phyloP scores from a whole-genome alignment of 2,113 vertebrate genomes.

The Crotophaga sulcirostris region DNA sequence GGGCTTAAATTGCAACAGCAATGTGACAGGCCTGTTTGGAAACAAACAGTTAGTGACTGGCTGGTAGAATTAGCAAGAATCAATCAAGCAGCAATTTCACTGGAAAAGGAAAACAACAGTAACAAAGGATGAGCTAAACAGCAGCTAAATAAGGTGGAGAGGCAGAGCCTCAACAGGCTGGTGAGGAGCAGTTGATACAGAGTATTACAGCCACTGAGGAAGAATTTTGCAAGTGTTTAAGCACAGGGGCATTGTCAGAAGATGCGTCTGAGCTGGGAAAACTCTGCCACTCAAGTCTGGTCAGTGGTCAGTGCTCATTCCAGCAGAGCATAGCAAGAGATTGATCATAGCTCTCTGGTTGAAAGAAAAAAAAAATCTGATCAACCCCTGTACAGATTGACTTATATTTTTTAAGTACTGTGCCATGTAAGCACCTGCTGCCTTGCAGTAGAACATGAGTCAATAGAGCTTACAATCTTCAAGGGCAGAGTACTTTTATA shows the following conservation, averaged over 20 bases:
- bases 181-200: not conserved
- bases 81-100: not conserved
- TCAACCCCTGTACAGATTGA: not conserved
- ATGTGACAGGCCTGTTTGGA: not conserved
- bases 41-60: not conserved
- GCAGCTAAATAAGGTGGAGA: not conserved
- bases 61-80: conserved; percentile 31
- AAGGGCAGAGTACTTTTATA: not conserved
- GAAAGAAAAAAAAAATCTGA: not conserved
- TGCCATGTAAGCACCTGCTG: fast-evolving
- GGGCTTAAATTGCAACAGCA: not conserved
- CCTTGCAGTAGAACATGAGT: not conserved
- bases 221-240: not conserved
- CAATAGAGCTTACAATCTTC: not conserved
- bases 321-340: not conserved
- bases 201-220: not conserved
- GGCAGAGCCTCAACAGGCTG: not conserved
- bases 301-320: not conserved
- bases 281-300: not conserved
- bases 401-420: not conserved
- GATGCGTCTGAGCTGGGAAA: not conserved
- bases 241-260: not conserved
- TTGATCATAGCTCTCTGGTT: not conserved
- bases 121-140: not conserved
- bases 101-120: conserved; percentile 29